Percentiles rank a stretch among this genome's conserved stretches.
Evolutionary conservation across 2,113 vertebrate genomes (phyloP).

Genomic region (Otolemur garnettii): DNA sequence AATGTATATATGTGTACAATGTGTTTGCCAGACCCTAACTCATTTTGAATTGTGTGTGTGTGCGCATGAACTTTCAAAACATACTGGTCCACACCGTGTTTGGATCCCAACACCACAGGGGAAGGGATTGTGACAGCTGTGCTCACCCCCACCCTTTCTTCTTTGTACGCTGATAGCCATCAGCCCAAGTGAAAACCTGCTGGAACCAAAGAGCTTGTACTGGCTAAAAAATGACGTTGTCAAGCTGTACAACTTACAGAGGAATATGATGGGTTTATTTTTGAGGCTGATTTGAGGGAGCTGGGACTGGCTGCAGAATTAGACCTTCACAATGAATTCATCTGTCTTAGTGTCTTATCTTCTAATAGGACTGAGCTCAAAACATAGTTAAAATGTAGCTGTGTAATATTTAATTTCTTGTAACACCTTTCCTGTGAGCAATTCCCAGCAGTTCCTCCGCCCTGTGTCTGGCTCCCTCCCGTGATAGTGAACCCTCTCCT

Average conservation of each 20-base stretch:
- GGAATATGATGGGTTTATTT: slow-evolving; percentile 46
- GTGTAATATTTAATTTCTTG: background rate
- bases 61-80: background rate
- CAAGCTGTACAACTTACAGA: background rate
- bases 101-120: background rate
- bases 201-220: background rate
- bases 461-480: background rate
- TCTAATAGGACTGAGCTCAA: background rate
- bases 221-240: background rate
- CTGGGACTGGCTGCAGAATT: background rate
- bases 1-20: background rate
- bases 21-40: background rate
- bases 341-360: background rate
- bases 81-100: background rate
- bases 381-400: background rate
- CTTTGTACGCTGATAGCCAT: background rate
- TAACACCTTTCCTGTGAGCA: background rate
- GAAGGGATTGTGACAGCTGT: background rate
- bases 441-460: background rate
- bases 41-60: background rate
- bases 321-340: background rate
- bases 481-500: background rate
- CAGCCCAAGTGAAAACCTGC: slow-evolving; percentile 4
- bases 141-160: background rate
- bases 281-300: background rate